phyloP scores from a whole-genome alignment of 1,140 invertebrate species.

The Apolygus lucorum region DNA sequence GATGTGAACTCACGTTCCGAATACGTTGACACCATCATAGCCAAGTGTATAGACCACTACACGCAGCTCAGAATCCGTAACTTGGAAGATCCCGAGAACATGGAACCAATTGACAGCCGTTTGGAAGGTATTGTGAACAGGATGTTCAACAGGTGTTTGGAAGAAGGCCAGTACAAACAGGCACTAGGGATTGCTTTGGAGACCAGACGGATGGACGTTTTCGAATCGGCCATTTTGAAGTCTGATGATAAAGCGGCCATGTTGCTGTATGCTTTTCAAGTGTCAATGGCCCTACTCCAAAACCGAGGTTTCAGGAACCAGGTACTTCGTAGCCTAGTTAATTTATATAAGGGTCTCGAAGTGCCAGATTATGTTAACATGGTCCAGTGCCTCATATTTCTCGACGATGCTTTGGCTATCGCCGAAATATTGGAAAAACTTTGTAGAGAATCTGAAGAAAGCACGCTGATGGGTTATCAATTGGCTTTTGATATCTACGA shows the following conservation, averaged over 20 bases:
- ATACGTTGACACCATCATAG: constrained; percentile 93
- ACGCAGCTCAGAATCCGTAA: constrained; percentile 71
- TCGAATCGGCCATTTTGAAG: constrained; percentile 80
- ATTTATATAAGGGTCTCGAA: constrained; percentile 73
- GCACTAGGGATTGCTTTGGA: constrained; percentile 90
- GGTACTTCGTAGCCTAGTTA: constrained; percentile 80
- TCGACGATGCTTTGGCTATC: constrained; percentile 85
- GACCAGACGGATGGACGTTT: constrained; percentile 92
- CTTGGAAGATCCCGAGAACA: constrained; percentile 46
- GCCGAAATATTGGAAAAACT: constrained; percentile 85
- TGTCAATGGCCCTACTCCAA: constrained; percentile 91
- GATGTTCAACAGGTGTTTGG: constrained; percentile 93
- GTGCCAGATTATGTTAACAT: constrained; percentile 93
- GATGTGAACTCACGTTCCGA: constrained; percentile 87
- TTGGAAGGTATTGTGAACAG: constrained; percentile 90
- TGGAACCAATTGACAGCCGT: constrained; percentile 71
- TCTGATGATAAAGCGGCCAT: constrained; percentile 84
- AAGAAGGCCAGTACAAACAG: constrained; percentile 88
- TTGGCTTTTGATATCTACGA: constrained; percentile 99
- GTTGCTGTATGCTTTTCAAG: constrained; percentile 90
- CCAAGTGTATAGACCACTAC: constrained; percentile 93
- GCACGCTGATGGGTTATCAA: constrained; percentile 89
- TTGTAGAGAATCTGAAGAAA: constrained; percentile 65
- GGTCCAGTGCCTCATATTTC: constrained; percentile 91
- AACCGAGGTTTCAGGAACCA: constrained; percentile 85